These are phyloP conservation scores for Lasioglossum lativentre DNA, from an alignment of 2,888 invertebrate species.

Conservation along the genomic window DNA sequence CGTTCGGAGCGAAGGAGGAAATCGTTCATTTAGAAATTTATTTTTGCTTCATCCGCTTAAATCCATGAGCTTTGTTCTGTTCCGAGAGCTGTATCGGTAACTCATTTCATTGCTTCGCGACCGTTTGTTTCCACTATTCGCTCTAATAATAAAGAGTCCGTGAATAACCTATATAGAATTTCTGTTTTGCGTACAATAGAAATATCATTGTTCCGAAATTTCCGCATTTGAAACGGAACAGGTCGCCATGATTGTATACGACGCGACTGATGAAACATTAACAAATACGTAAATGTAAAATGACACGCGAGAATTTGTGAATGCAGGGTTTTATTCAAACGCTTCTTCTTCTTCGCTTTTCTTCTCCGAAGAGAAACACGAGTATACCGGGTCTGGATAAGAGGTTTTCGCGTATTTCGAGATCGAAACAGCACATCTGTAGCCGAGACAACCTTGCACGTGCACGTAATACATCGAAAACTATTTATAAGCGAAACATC, in stretches of 20 bases:
- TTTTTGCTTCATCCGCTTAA: slow-evolving; percentile 28
- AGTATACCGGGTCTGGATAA: slow-evolving; percentile 18
- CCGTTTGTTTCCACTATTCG: slow-evolving; percentile 27
- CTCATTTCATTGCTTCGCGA: slow-evolving; percentile 25
- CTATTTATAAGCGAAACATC: slow-evolving; percentile 76
- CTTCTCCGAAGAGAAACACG: not conserved
- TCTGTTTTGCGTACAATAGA: not conserved
- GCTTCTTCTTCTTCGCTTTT: not conserved
- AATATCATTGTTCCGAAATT: not conserved
- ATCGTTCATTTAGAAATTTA: slow-evolving; percentile 31
- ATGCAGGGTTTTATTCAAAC: not conserved
- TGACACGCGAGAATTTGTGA: not conserved
- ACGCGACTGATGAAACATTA: not conserved
- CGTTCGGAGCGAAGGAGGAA: not conserved
- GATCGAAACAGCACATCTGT: slow-evolving; percentile 62
- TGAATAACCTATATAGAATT: slow-evolving; percentile 23
- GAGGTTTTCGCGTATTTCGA: slow-evolving; percentile 61
- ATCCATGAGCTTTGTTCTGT: slow-evolving; percentile 9
- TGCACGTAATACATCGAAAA: slow-evolving; percentile 72
- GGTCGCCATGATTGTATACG: too few species aligned
- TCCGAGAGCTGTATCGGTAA: slow-evolving; percentile 14
- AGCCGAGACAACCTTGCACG: slow-evolving; percentile 77
- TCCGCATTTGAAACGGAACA: not conserved
- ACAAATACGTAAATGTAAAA: not conserved
- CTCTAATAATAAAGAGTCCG: slow-evolving; percentile 21